These are phyloP conservation scores for Uropetala carovei DNA, from an alignment of 2,888 invertebrate species.

Conservation along the genomic window DNA sequence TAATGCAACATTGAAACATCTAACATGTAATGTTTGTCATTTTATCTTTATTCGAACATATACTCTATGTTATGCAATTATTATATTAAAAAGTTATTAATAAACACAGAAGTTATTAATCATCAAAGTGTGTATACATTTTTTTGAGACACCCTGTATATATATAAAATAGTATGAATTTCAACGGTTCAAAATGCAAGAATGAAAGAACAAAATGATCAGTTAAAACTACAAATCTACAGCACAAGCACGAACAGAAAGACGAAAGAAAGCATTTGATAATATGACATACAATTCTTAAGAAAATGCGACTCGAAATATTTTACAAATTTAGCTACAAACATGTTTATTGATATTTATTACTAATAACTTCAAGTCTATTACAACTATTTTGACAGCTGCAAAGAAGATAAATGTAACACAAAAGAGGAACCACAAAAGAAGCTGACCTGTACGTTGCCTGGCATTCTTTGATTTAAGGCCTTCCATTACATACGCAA, in stretches of 20 bases:
- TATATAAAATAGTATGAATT: no score
- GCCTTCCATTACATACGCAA: slow-evolving; percentile 94
- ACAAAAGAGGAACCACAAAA: not conserved
- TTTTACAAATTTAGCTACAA: not conserved
- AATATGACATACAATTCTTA: no score
- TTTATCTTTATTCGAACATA: no score
- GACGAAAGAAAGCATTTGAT: no score
- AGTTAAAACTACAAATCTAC: slow-evolving; percentile 8
- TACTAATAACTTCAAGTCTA: not conserved
- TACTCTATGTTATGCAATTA: no score
- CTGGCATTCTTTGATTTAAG: slow-evolving; percentile 97
- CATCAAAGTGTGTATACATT: no score
- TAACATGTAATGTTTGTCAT: no score
- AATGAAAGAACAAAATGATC: not conserved
- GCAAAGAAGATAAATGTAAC: slow-evolving; percentile 52
- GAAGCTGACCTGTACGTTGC: slow-evolving; percentile 86
- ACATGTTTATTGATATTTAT: not conserved
- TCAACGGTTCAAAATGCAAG: not conserved
- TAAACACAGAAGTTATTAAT: no score
- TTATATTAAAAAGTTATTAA: no score
- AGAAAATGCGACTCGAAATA: no score
- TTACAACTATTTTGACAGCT: not conserved
- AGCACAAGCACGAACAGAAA: not conserved
- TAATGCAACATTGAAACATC: no score
- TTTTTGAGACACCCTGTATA: no score